phyloP scores from a whole-genome alignment of 2,888 invertebrate genomes.

The Thereva nobilitata region DNA sequence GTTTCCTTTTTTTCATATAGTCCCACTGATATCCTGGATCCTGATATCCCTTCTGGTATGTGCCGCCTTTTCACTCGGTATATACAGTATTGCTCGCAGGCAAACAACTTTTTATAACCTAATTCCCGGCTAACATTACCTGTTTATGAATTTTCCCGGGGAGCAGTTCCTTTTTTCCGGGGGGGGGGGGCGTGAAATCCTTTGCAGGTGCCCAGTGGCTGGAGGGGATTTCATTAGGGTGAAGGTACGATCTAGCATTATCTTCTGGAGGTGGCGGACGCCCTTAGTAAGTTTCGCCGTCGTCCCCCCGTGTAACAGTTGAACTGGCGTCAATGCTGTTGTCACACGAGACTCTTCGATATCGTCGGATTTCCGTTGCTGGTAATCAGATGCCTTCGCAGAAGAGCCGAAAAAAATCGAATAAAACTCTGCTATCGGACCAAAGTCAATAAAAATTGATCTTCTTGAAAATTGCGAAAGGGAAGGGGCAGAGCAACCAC shows the following conservation, averaged over 20 bases:
- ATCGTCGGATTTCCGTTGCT: no score
- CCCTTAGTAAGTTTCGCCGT: no score
- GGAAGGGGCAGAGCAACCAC: no score
- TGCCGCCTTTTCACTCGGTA: neutral
- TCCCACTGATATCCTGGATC: neutral
- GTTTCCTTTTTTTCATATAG: neutral
- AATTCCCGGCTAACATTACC: constrained; percentile 13
- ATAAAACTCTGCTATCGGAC: neutral
- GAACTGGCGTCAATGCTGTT: no score
- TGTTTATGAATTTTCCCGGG: constrained; percentile 15
- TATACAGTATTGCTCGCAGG: constrained; percentile 7
- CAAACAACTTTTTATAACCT: constrained; percentile 19
- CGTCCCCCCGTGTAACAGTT: no score
- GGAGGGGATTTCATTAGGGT: constrained; percentile 5
- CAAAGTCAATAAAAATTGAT: constrained; percentile 27
- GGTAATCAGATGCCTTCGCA: constrained; percentile 10
- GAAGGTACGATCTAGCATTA: neutral
- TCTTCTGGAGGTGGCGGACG: neutral
- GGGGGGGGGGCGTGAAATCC: constrained; percentile 6
- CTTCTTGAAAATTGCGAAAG: neutral
- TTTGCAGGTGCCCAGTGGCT: neutral
- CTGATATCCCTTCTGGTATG: neutral
- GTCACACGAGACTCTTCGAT: no score
- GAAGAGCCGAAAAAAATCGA: neutral
- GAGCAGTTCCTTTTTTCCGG: neutral